These are phyloP conservation scores for Acanthaster planci DNA, from an alignment of 35 echinoderm and acorn worm species.

Conservation along the genomic window DNA sequence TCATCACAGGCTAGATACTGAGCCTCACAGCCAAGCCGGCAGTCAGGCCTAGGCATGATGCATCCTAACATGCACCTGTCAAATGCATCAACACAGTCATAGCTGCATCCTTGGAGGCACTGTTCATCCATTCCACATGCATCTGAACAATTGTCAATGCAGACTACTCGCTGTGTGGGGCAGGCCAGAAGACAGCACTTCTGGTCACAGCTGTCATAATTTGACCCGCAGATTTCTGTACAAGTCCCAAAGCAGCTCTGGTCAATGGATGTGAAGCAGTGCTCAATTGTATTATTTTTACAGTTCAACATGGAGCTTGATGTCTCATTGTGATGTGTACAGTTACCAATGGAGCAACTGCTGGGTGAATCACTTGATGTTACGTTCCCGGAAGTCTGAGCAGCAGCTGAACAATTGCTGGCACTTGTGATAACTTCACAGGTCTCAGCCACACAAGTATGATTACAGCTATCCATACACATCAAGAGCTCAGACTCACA, in stretches of 20 bases:
- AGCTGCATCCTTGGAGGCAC: conserved; percentile 29
- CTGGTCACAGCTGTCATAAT: background rate
- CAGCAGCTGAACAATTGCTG: background rate
- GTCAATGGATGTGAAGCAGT: background rate
- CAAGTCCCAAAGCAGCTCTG: background rate
- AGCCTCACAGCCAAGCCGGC: conserved; percentile 29
- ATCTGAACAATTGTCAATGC: conserved; percentile 33
- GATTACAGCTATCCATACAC: conserved; percentile 7
- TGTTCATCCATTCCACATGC: conserved; percentile 5
- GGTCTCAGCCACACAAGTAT: conserved; percentile 23
- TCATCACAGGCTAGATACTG: background rate
- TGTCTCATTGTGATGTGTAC: background rate
- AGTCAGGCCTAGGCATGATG: conserved; percentile 17
- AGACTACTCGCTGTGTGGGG: background rate
- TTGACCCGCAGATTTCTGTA: background rate
- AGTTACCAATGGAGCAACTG: background rate
- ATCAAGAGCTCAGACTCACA: background rate
- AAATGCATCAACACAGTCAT: conserved; percentile 5
- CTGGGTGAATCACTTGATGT: background rate
- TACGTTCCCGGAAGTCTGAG: background rate
- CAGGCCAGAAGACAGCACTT: conserved; percentile 41
- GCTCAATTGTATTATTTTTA: background rate
- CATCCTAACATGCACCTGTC: conserved; percentile 32
- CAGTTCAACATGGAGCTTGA: background rate
- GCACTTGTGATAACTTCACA: conserved; percentile 10